A percentile compares a stretch with the other conserved stretches of the same genome.
Conservation (phyloP, 2,888 invertebrate species). For the Caradrina clavipalpis region DNA sequence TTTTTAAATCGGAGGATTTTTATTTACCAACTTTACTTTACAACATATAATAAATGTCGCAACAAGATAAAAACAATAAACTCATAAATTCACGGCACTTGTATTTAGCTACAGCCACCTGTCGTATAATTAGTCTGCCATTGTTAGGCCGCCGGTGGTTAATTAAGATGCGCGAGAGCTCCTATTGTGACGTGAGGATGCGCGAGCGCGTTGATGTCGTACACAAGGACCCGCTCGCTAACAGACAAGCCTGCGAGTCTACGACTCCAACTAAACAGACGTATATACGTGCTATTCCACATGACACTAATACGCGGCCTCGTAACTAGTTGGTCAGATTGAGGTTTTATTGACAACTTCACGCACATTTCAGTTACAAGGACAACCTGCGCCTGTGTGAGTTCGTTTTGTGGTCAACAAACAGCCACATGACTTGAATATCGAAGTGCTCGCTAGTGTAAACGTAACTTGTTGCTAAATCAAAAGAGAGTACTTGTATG, state of each 20-base stretch:
- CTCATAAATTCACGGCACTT: slow-evolving; percentile 60
- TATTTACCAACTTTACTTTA: slow-evolving; percentile 29
- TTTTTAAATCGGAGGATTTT: slow-evolving; percentile 26
- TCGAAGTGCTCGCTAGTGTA: slow-evolving; percentile 54
- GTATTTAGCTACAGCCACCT: slow-evolving; percentile 74
- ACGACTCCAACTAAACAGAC: slow-evolving; percentile 48
- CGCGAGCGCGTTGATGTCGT: slow-evolving; percentile 85
- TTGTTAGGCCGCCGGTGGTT: slow-evolving; percentile 77
- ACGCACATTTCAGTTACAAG: slow-evolving; percentile 62
- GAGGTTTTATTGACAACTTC: slow-evolving; percentile 60
- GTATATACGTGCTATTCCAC: slow-evolving; percentile 48
- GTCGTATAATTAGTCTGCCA: slow-evolving; percentile 81
- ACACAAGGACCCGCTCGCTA: slow-evolving; percentile 73
- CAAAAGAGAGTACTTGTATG: slow-evolving; percentile 64
- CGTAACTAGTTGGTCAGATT: slow-evolving; percentile 39
- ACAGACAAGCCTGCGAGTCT: slow-evolving; percentile 58
- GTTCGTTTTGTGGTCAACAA: slow-evolving; percentile 67
- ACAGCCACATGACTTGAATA: slow-evolving; percentile 73
- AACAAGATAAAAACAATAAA: slow-evolving; percentile 53
- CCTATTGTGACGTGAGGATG: slow-evolving; percentile 73
- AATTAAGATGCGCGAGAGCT: slow-evolving; percentile 84
- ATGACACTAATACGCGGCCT: slow-evolving; percentile 52
- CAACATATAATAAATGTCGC: slow-evolving; percentile 33
- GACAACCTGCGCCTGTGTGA: slow-evolving; percentile 59
- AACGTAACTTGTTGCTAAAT: slow-evolving; percentile 56